These are phyloP conservation scores for Eucriotettix oculatus DNA, from an alignment of 2,888 invertebrate genomes.

Conservation along the genomic window DNA sequence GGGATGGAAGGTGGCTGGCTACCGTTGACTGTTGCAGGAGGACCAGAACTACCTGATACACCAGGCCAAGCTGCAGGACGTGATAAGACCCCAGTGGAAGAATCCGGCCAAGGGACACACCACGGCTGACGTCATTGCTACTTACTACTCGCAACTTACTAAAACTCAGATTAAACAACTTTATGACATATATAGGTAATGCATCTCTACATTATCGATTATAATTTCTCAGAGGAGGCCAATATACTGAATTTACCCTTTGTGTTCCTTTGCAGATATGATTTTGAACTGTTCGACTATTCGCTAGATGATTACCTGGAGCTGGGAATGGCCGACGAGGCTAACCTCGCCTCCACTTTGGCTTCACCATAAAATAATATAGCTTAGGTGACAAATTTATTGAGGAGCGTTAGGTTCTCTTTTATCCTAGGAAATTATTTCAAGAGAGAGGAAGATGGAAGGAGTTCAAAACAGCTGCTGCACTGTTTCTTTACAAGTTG, in stretches of 20 bases:
- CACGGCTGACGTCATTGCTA: conserved; percentile 52
- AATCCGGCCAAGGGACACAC: conserved; percentile 63
- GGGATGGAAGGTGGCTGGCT: too few relatives aligned
- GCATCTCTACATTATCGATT: conserved; percentile 5
- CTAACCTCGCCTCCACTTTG: neutral
- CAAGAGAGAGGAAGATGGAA: too few relatives aligned
- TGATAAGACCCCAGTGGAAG: conserved; percentile 68
- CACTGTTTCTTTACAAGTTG: neutral
- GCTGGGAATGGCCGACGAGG: conserved; percentile 5
- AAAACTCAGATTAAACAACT: conserved; percentile 57
- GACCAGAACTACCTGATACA: conserved; percentile 70
- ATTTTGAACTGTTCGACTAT: conserved; percentile 78
- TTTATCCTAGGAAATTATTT: neutral
- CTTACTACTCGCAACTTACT: conserved; percentile 60
- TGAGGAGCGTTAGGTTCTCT: too few relatives aligned
- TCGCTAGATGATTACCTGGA: conserved; percentile 53
- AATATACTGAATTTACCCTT: too few relatives aligned
- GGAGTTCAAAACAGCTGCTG: neutral
- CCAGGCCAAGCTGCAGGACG: conserved; percentile 52
- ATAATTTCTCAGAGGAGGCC: too few relatives aligned
- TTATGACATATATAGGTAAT: conserved; percentile 63
- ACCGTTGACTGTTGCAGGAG: conserved; percentile 37
- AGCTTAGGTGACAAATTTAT: neutral
- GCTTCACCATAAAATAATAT: neutral
- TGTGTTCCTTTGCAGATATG: conserved; percentile 43